Evolutionary conservation across 2,797 vertebrate genomes (phyloP).

Genomic region (Halcyon badia): DNA sequence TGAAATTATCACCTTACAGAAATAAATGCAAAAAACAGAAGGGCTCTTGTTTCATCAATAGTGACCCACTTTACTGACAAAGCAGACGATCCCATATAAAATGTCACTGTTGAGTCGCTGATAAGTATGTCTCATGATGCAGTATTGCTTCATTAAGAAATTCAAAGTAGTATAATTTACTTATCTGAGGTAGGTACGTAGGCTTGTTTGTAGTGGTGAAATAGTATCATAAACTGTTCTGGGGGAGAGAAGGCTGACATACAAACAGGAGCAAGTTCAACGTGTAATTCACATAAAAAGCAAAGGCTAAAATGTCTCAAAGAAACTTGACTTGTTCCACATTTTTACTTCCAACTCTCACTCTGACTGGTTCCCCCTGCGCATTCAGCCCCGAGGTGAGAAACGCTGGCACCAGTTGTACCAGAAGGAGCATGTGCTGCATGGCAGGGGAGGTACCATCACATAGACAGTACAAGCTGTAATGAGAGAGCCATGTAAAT

Average conservation of each 20-base stretch:
- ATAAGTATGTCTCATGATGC: background rate
- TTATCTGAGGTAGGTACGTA: background rate
- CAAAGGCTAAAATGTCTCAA: background rate
- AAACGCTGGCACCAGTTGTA: background rate
- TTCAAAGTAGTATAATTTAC: background rate
- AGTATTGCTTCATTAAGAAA: background rate
- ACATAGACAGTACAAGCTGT: rapidly evolving
- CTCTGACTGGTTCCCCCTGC: background rate
- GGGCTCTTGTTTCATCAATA: background rate
- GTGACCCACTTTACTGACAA: background rate
- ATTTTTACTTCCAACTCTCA: background rate
- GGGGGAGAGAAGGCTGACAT: background rate
- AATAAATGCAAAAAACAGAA: background rate
- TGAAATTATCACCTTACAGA: background rate
- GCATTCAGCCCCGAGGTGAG: rapidly evolving
- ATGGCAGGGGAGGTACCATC: background rate
- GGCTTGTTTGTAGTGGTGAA: background rate
- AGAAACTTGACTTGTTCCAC: background rate
- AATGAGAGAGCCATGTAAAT: rapidly evolving
- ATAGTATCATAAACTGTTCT: background rate
- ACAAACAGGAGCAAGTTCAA: background rate
- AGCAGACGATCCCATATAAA: background rate
- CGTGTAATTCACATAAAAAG: background rate
- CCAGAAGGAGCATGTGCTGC: rapidly evolving
- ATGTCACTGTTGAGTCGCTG: background rate